Conservation (phyloP, 2,113 vertebrate species). For the Sphyrna mokarran region DNA sequence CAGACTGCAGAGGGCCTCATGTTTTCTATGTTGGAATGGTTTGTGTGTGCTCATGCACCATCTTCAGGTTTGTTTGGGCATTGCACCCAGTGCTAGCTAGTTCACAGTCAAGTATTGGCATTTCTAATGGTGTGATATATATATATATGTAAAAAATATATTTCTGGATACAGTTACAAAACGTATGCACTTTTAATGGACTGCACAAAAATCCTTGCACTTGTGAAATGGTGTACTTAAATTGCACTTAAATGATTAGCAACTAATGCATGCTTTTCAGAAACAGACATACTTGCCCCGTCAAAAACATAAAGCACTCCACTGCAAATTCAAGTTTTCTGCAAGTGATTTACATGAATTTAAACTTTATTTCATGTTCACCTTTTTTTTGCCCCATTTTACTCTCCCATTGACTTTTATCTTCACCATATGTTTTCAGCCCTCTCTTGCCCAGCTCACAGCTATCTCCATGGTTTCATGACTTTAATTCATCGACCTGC, state of each 20-base stretch:
- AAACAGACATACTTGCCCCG: background rate
- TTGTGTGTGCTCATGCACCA: slow-evolving; percentile 57
- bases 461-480: background rate
- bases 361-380: background rate
- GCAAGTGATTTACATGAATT: background rate
- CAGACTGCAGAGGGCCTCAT: slow-evolving; percentile 7
- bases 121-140: background rate
- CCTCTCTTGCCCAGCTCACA: background rate
- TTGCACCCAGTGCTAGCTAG: slow-evolving; percentile 38
- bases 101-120: background rate
- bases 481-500: background rate
- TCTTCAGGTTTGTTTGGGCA: slow-evolving; percentile 50
- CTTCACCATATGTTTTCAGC: background rate
- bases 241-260: background rate
- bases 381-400: background rate
- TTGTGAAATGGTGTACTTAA: background rate
- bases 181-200: background rate
- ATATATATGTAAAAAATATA: too few relatives aligned
- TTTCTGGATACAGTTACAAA: background rate
- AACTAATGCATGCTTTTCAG: background rate
- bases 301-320: background rate
- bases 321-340: background rate
- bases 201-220: background rate
- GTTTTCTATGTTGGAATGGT: slow-evolving; percentile 42
- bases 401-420: background rate